A percentile compares a stretch with the other conserved stretches of the same genome.
Evolutionary conservation across 1,140 invertebrate genomes (phyloP).

Genomic region (Listronotus bonariensis): DNA sequence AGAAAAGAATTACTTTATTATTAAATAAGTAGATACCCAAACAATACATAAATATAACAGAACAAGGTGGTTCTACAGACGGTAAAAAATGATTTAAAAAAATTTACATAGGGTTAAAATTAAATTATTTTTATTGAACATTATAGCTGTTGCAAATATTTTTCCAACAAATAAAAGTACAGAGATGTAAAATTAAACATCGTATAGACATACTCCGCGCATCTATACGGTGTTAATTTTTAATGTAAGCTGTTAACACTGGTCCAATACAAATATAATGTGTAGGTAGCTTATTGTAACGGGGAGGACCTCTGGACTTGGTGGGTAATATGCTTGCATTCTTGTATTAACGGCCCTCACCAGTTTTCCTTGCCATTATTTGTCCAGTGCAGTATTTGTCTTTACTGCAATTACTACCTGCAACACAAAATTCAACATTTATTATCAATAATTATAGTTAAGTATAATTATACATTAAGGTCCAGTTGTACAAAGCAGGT

Average conservation of each 20-base stretch:
- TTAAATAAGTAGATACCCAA: conserved; percentile 13
- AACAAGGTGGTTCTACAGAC: conserved; percentile 40
- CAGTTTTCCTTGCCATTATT: conserved; percentile 69
- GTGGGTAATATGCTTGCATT: conserved; percentile 23
- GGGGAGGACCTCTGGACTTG: conserved; percentile 62
- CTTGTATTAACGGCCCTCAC: conserved; percentile 30
- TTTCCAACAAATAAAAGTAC: conserved; percentile 46
- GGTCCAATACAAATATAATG: conserved; percentile 51
- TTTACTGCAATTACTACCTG: conserved; percentile 87
- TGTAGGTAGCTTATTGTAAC: conserved; percentile 40
- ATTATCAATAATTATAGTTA: no score
- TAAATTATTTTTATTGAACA: conserved; percentile 51
- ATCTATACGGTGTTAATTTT: conserved; percentile 37
- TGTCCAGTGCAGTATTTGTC: conserved; percentile 90
- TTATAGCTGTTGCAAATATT: conserved; percentile 30
- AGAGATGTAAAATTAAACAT: conserved; percentile 46
- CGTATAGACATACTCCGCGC: conserved; percentile 40
- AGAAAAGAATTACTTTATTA: conserved; percentile 17
- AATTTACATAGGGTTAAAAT: conserved; percentile 50
- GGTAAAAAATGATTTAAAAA: conserved; percentile 45
- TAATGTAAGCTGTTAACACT: conserved; percentile 49
- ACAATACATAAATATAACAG: conserved; percentile 29
- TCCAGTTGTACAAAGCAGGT: no score
- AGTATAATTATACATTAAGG: no score
- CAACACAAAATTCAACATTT: conserved; percentile 30